Conservation (phyloP, 2,113 vertebrate genomes). For the Pangasianodon hypophthalmus region DNA sequence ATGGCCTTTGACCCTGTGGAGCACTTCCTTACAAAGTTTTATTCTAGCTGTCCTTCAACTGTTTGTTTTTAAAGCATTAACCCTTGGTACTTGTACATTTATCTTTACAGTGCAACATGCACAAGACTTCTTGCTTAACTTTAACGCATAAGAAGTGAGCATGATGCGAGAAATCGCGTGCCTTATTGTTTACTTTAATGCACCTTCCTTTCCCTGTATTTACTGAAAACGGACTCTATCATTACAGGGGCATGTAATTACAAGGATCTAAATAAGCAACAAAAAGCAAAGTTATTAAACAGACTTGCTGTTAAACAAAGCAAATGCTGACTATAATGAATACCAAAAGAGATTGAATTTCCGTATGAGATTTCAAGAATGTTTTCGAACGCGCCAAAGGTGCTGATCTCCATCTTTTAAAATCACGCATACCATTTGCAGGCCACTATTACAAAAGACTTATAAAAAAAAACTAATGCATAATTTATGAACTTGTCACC, state of each 20-base stretch:
- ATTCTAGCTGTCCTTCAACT: neutral
- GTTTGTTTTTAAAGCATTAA: neutral
- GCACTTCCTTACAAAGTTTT: too few relatives aligned
- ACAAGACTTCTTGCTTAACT: neutral
- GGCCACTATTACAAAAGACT: constrained; percentile 13
- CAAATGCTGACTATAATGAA: neutral
- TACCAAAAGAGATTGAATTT: neutral
- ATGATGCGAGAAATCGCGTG: neutral
- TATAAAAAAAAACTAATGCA: constrained; percentile 8
- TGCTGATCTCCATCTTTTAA: constrained; percentile 17
- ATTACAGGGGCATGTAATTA: constrained; percentile 24
- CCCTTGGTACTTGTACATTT: neutral
- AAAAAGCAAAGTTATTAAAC: constrained; percentile 10
- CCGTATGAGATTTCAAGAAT: neutral
- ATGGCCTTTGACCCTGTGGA: neutral
- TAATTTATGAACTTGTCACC: constrained; percentile 24
- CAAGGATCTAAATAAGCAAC: constrained; percentile 14
- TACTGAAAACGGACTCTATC: constrained; percentile 17
- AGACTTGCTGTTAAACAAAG: constrained; percentile 1
- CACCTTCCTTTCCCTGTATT: constrained; percentile 18
- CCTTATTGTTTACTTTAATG: constrained; percentile 3
- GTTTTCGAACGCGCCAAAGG: neutral
- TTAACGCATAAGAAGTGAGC: neutral
- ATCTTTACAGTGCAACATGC: neutral
- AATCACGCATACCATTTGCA: constrained; percentile 13